Conservation (phyloP, 2,888 invertebrate species). For the Crepidodera aurea region DNA sequence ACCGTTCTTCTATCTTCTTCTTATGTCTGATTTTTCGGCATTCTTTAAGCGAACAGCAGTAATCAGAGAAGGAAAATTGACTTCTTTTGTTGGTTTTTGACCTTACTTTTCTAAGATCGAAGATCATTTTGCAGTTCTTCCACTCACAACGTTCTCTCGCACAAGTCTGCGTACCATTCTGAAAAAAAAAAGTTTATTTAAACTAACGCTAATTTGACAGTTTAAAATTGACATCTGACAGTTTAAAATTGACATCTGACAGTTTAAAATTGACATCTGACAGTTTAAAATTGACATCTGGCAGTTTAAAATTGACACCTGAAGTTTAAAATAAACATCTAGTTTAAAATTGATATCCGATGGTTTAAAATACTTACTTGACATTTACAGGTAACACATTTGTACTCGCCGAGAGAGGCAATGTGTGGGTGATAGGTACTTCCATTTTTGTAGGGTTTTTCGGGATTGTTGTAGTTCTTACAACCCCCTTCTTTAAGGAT, state of each 20-base stretch:
- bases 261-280: too few species aligned
- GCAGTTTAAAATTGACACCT: too few species aligned
- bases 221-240: too few species aligned
- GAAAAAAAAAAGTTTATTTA: constrained; percentile 51
- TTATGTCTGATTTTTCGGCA: constrained; percentile 50
- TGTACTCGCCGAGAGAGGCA: constrained; percentile 88
- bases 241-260: too few species aligned
- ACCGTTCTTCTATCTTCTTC: constrained; percentile 42
- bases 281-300: too few species aligned
- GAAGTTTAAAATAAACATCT: too few species aligned
- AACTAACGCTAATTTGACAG: too few species aligned
- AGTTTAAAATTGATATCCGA: too few species aligned
- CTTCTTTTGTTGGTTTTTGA: constrained; percentile 60
- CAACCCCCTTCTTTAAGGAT: constrained; percentile 84
- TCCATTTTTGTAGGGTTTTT: constrained; percentile 70
- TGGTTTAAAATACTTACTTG: constrained; percentile 83
- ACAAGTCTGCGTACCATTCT: constrained; percentile 85
- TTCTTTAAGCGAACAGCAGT: constrained; percentile 57
- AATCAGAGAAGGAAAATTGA: constrained; percentile 60
- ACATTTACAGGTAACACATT: constrained; percentile 91
- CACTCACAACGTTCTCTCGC: constrained; percentile 83
- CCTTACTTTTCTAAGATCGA: constrained; percentile 50
- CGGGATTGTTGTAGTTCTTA: constrained; percentile 70
- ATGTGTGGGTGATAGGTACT: constrained; percentile 89
- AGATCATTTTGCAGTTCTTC: constrained; percentile 70